Conservation (phyloP, 1,140 invertebrate species). For the Trichonephila inaurata region DNA sequence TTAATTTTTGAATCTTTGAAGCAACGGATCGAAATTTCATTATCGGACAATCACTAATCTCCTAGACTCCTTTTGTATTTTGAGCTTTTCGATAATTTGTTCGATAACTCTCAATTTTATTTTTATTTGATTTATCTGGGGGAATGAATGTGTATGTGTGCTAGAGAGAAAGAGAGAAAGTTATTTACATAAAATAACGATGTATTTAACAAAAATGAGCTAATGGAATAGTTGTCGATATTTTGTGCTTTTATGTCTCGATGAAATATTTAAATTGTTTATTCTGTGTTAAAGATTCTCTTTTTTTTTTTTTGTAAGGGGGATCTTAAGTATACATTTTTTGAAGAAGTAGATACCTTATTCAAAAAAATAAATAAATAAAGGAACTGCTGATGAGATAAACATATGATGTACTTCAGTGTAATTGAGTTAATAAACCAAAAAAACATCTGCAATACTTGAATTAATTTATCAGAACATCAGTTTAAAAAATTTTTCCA, state of each 20-base stretch:
- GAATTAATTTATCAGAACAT: too few species aligned
- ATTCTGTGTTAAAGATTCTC: neutral
- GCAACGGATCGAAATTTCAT: constrained; percentile 54
- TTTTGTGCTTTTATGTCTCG: constrained; percentile 1
- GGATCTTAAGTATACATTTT: neutral
- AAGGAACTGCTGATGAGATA: too few species aligned
- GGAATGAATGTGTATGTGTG: neutral
- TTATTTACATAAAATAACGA: constrained; percentile 42
- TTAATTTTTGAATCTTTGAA: constrained; percentile 57
- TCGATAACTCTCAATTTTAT: constrained; percentile 40
- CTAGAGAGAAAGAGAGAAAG: neutral
- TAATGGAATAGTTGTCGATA: constrained; percentile 45
- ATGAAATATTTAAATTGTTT: constrained; percentile 11
- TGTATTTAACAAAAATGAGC: constrained; percentile 22
- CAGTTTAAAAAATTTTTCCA: too few species aligned
- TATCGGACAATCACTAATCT: constrained; percentile 63
- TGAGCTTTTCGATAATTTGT: constrained; percentile 65
- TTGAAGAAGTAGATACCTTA: neutral
- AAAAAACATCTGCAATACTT: too few species aligned
- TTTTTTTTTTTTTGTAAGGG: neutral
- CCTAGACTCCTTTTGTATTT: constrained; percentile 47
- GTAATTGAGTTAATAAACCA: too few species aligned
- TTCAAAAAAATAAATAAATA: too few species aligned
- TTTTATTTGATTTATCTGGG: constrained; percentile 43
- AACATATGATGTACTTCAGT: too few species aligned